These are phyloP conservation scores for Polydesmus complanatus DNA, from an alignment of 2,888 invertebrate species.

Conservation along the genomic window DNA sequence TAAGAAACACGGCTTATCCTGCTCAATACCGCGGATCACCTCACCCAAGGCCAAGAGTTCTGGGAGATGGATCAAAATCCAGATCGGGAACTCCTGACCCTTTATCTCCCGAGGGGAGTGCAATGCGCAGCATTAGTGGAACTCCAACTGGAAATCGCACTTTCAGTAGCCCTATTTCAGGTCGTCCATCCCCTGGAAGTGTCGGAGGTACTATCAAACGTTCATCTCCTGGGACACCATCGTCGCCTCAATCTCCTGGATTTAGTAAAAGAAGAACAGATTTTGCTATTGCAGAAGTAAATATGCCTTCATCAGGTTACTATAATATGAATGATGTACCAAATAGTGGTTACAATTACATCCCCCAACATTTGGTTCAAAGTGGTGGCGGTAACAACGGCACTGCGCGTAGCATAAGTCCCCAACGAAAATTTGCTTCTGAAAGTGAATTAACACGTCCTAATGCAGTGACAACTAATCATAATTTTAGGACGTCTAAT, in stretches of 20 bases:
- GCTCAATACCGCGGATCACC: conserved; percentile 51
- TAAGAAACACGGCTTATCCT: background rate
- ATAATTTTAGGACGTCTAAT: conserved; percentile 25
- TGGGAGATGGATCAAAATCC: conserved; percentile 35
- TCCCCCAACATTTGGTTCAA: conserved; percentile 15
- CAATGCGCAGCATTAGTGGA: conserved; percentile 7
- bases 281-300: background rate
- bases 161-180: conserved; percentile 2
- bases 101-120: conserved; percentile 37
- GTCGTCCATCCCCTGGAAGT: background rate
- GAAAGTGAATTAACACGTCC: conserved; percentile 62
- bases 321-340: background rate
- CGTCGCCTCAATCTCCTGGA: conserved; percentile 7
- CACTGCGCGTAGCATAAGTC: conserved; percentile 38
- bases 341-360: background rate
- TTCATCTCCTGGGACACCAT: conserved; percentile 8
- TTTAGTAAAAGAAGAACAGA: conserved; percentile 5
- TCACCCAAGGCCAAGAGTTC: conserved; percentile 48
- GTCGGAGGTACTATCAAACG: conserved; percentile 11
- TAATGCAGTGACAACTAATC: conserved; percentile 37
- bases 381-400: conserved; percentile 20
- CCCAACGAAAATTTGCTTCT: conserved; percentile 62
- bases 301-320: background rate
- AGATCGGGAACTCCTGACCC: conserved; percentile 44
- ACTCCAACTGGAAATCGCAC: conserved; percentile 2